Percentiles rank a stretch among this genome's conserved stretches.
Conservation (phyloP, 2,797 vertebrate genomes). For the Macropus fuliginosus region DNA sequence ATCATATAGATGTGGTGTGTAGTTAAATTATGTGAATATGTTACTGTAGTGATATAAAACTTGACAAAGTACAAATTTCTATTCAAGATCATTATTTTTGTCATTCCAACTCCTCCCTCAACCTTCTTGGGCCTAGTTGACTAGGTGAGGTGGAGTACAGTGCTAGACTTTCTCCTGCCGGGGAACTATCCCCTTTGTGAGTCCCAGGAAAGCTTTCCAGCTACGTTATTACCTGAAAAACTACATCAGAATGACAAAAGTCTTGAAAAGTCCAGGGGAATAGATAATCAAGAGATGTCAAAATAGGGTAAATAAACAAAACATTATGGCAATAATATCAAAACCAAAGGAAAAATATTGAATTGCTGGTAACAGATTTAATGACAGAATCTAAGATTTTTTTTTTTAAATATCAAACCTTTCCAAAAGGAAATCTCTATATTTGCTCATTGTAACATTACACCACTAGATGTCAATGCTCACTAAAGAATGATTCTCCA, state of each 20-base stretch:
- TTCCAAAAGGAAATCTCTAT: neutral
- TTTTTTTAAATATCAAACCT: neutral
- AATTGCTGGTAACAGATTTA: neutral
- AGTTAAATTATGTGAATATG: neutral
- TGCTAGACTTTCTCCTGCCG: neutral
- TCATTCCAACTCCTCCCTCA: neutral
- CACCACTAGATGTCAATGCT: slow-evolving; percentile 83
- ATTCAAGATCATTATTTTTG: neutral
- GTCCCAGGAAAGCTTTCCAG: neutral
- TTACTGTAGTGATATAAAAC: neutral
- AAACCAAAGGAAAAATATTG: neutral
- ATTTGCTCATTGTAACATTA: neutral
- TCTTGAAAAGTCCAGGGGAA: neutral
- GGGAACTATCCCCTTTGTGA: neutral
- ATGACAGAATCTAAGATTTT: neutral
- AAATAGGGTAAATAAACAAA: neutral
- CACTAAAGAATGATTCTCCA: slow-evolving; percentile 31
- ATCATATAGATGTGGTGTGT: neutral
- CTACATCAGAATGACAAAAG: neutral
- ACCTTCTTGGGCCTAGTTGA: neutral
- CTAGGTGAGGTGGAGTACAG: neutral
- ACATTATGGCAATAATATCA: neutral
- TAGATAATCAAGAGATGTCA: neutral
- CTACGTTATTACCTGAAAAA: neutral
- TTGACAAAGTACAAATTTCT: neutral